Evolutionary conservation across 2,888 invertebrate genomes (phyloP).

Genomic region (Tenodera sinensis): DNA sequence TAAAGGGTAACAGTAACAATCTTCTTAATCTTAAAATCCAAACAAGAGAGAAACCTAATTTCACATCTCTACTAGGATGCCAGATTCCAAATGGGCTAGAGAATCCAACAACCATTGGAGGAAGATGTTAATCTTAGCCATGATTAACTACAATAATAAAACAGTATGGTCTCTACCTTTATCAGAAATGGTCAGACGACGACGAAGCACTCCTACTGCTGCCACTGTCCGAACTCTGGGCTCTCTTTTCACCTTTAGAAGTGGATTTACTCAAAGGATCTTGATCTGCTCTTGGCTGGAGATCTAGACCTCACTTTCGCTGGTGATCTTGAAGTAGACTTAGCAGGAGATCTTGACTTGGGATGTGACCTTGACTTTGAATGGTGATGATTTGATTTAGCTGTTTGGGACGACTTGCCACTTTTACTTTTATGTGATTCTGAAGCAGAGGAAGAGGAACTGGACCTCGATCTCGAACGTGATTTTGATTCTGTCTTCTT

Average conservation of each 20-base stretch:
- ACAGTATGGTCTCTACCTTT: no score
- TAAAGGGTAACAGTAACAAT: no score
- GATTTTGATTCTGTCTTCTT: slow-evolving; percentile 28
- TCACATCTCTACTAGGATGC: no score
- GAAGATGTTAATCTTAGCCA: no score
- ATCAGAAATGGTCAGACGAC: slow-evolving; percentile 24
- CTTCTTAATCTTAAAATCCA: no score
- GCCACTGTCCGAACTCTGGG: slow-evolving; percentile 17
- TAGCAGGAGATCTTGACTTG: slow-evolving; percentile 36
- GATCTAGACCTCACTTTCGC: slow-evolving; percentile 37
- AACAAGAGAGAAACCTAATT: no score
- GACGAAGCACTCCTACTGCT: slow-evolving; percentile 25
- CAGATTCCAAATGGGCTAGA: no score
- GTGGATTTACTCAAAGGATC: slow-evolving; percentile 37
- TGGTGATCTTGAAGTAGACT: slow-evolving; percentile 28
- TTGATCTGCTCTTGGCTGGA: slow-evolving; percentile 36
- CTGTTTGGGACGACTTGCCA: not conserved
- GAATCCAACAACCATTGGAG: no score
- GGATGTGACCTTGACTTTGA: slow-evolving; percentile 40
- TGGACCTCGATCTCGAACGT: slow-evolving; percentile 38
- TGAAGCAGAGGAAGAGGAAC: slow-evolving; percentile 27
- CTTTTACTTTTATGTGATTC: slow-evolving; percentile 17
- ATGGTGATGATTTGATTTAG: slow-evolving; percentile 35
- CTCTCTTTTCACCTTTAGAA: slow-evolving; percentile 36
- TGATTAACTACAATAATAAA: no score